These are phyloP conservation scores for Alethe castanea DNA, from an alignment of 2,113 vertebrate species.

Conservation along the genomic window DNA sequence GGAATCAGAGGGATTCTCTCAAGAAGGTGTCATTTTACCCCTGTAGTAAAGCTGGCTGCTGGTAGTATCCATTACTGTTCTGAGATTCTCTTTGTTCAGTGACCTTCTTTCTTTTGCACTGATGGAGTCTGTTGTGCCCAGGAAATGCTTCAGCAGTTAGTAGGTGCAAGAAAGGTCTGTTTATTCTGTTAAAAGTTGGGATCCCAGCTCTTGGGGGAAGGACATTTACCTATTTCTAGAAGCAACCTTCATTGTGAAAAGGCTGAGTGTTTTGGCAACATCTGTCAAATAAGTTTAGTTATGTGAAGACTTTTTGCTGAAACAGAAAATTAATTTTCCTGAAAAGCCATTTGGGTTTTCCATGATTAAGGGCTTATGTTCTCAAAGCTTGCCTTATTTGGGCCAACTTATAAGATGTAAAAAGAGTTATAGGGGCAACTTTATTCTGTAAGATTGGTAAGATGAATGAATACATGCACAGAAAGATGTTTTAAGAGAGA, in stretches of 20 bases:
- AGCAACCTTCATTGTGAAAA: conserved; percentile 37
- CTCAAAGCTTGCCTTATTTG: background rate
- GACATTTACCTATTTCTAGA: conserved; percentile 55
- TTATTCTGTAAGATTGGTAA: background rate
- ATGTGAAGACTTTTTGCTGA: conserved; percentile 20
- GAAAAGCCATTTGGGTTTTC: conserved; percentile 25
- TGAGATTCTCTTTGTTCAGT: background rate
- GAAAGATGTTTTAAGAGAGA: background rate
- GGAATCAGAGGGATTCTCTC: background rate
- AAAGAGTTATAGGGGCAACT: background rate
- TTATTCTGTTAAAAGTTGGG: conserved; percentile 8
- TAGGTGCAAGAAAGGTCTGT: conserved; percentile 22
- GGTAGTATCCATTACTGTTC: background rate
- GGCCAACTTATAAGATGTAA: background rate
- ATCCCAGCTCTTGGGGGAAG: background rate
- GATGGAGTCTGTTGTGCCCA: background rate
- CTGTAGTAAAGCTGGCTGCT: background rate
- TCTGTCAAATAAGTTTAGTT: conserved; percentile 48
- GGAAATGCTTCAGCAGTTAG: background rate
- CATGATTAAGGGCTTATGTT: conserved; percentile 19
- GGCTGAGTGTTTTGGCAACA: conserved; percentile 29
- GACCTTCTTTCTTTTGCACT: background rate
- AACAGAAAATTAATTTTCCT: conserved; percentile 57
- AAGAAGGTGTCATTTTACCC: background rate
- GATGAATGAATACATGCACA: background rate